Percentiles rank a stretch among this genome's conserved stretches.
These are phyloP conservation scores for Danio rerio DNA, from an alignment of 2,113 vertebrate genomes.

Conservation along the genomic window DNA sequence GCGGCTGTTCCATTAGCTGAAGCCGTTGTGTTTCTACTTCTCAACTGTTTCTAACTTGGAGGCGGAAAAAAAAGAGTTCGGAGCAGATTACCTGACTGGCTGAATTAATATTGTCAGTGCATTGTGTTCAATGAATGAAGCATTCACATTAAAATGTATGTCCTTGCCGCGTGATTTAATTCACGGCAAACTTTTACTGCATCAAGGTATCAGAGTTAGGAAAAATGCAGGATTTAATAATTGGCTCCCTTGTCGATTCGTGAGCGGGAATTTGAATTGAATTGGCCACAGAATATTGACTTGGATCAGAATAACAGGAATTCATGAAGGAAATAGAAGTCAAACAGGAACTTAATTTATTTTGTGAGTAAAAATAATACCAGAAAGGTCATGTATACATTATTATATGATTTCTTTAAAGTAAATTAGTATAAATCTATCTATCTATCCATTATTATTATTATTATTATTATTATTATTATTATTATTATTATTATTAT, in stretches of 20 bases:
- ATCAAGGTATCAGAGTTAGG: slow-evolving; percentile 1
- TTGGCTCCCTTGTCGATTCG: slow-evolving; percentile 3
- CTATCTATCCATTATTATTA: too few relatives aligned
- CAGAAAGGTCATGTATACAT: not conserved
- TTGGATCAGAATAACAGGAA: not conserved
- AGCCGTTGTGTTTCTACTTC: not conserved
- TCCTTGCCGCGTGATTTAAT: not conserved
- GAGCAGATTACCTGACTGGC: not conserved
- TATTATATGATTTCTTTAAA: too few relatives aligned
- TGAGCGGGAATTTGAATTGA: slow-evolving; percentile 1
- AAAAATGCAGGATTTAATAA: not conserved
- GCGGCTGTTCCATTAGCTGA: slow-evolving; percentile 6
- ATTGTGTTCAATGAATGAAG: not conserved
- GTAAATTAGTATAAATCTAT: too few relatives aligned
- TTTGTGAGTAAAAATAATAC: not conserved
- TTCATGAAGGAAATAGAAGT: not conserved
- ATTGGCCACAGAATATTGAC: not conserved
- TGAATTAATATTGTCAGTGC: slow-evolving; percentile 2
- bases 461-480: too few relatives aligned
- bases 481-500: too few relatives aligned
- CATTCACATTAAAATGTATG: slow-evolving; percentile 10
- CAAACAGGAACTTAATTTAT: not conserved
- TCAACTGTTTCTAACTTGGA: slow-evolving; percentile 9
- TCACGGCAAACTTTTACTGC: not conserved
- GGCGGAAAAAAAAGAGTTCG: not conserved